Base-by-base conservation (phyloP, 2,113 vertebrate genomes). In the Hydrochoerus hydrochaeris region DNA sequence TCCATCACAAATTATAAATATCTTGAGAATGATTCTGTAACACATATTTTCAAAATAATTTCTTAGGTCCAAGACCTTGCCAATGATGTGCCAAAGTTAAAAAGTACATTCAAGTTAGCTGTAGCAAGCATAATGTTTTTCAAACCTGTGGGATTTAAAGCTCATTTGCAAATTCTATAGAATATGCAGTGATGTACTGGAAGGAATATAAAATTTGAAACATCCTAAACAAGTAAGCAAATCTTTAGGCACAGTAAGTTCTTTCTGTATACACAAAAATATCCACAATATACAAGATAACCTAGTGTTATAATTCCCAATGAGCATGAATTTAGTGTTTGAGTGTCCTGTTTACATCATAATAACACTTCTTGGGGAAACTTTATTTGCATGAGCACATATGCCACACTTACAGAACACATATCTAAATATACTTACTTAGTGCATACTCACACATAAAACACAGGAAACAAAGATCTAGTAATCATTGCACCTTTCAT, bases 121-220 rank as follows among this genome's bases (percentile, higher is more conserved):
- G 60, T 90, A 49, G 12, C n/a, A 75, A 63, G 67, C 71, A 12
- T 60, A 41, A 28, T 71, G 75, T 4, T 58, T 92, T 90, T 87
- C 85, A 17, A 96, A 90, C 60, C 62, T 96, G 73, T 63, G 82
- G n/a, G 73, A 73, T 78, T 91, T 57, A 82, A 63, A 44, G 63
- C 63, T 69, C 24, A 16, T 49, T 20, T 73, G 85, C 32, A 69
- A 88, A 58, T 96, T 49, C 58, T 49, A 52, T 52, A 82, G 41
- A 96, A 63, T 89, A 83, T 82, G 19, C 10, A 86, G n/a, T 77
- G 16, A 17, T 7, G 35, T 26, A 8, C 17, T 38, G 28, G 32
- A 83, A 86, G 65, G 38, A 28, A 52, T 73, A 90, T 69, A 80
- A 71, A 94, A 78, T 60, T 89, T 10, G 62, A 91, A 97, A 67